Percentiles rank a stretch among this genome's conserved stretches.
These are phyloP conservation scores for Molossus alvarezi DNA, from an alignment of 2,797 vertebrate species.

Conservation along the genomic window DNA sequence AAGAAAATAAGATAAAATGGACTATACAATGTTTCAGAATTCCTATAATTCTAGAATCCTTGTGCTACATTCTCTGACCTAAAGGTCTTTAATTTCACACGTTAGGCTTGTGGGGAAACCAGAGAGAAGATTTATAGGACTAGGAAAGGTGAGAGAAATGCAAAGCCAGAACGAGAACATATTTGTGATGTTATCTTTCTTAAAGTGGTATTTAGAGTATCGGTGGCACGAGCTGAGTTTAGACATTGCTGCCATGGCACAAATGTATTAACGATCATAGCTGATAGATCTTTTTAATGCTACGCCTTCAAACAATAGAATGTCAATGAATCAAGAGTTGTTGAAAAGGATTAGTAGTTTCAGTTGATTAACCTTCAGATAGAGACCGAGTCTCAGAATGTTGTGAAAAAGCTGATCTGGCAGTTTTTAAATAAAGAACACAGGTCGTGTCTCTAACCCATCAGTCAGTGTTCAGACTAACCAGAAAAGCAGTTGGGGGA, in stretches of 20 bases:
- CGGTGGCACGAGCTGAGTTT: background rate
- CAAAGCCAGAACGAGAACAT: background rate
- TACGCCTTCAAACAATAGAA: background rate
- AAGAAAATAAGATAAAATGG: background rate
- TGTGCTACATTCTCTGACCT: background rate
- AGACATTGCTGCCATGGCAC: background rate
- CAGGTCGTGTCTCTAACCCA: background rate
- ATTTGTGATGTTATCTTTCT: background rate
- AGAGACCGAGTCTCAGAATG: background rate
- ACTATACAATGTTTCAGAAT: background rate
- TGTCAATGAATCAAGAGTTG: background rate
- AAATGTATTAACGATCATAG: background rate
- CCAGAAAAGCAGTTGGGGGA: background rate
- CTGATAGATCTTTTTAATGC: background rate
- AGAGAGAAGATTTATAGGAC: background rate
- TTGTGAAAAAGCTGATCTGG: background rate
- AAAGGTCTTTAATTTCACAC: background rate
- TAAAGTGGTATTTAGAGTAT: background rate
- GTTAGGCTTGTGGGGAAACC: background rate
- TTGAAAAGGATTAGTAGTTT: background rate
- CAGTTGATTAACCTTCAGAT: background rate
- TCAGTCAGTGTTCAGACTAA: background rate
- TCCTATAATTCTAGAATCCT: background rate
- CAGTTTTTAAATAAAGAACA: background rate
- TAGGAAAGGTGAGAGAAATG: background rate